A percentile compares a stretch with the other conserved stretches of the same genome.
These are phyloP conservation scores for Drosophila parabipectinata DNA, from an alignment of 1,140 invertebrate species.

Conservation along the genomic window DNA sequence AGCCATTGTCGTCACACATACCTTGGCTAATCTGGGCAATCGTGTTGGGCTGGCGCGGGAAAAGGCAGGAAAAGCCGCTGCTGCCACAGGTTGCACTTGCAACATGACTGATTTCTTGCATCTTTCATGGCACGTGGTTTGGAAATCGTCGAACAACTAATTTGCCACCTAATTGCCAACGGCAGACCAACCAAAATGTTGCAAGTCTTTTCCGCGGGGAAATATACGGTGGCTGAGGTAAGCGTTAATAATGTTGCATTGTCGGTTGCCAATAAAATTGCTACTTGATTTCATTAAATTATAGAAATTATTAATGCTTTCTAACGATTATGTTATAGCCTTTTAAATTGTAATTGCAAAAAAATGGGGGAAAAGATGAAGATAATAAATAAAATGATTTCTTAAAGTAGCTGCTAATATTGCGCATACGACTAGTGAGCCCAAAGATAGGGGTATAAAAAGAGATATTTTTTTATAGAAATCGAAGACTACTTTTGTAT, in stretches of 20 bases:
- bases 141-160: slow-evolving; percentile 22
- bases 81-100: slow-evolving; percentile 23
- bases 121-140: slow-evolving; percentile 13
- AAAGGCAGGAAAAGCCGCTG: slow-evolving; percentile 14
- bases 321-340: slow-evolving; percentile 18
- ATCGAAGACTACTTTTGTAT: no score
- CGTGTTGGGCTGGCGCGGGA: slow-evolving; percentile 3
- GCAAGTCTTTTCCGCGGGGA: slow-evolving; percentile 39
- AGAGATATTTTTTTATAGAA: no score
- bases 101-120: slow-evolving; percentile 21
- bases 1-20: slow-evolving; percentile 38
- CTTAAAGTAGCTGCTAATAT: not conserved
- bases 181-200: slow-evolving; percentile 18
- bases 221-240: slow-evolving; percentile 12
- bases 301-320: slow-evolving; percentile 39
- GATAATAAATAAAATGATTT: not conserved
- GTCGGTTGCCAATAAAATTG: slow-evolving; percentile 8
- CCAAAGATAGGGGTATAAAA: no score
- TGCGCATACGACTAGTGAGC: slow-evolving; percentile 10
- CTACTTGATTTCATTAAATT: slow-evolving; percentile 45
- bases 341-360: not conserved
- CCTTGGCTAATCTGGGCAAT: slow-evolving; percentile 8
- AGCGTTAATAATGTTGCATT: slow-evolving; percentile 14
- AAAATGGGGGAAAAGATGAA: not conserved
- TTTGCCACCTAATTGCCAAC: slow-evolving; percentile 39